These are phyloP conservation scores for Eledona agricola DNA, from an alignment of 2,888 invertebrate genomes.

Conservation along the genomic window DNA sequence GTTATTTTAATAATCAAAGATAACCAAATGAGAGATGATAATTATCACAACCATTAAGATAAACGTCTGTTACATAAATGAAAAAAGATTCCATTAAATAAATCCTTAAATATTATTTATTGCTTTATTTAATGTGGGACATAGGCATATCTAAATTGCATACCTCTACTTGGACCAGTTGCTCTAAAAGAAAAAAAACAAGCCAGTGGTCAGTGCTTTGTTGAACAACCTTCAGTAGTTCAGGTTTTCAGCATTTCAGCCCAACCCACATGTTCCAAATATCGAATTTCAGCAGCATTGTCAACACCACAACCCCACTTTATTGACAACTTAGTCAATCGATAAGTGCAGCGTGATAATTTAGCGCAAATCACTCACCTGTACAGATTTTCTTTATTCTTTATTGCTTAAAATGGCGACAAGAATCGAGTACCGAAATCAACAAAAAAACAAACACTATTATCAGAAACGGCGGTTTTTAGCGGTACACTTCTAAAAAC, in stretches of 20 bases:
- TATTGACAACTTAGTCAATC: neutral
- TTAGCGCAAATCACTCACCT: neutral
- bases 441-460: neutral
- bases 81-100: no score
- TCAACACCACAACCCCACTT: neutral
- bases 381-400: no score
- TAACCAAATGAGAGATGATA: no score
- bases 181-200: neutral
- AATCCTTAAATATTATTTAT: no score
- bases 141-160: no score
- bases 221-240: no score
- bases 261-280: neutral
- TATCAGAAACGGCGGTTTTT: neutral
- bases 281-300: neutral
- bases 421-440: conserved; percentile 6
- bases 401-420: no score
- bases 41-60: no score
- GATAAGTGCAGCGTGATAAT: neutral
- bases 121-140: no score
- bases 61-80: no score
- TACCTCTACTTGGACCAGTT: neutral
- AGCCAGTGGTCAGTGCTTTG: neutral
- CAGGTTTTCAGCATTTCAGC: no score
- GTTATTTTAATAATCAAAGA: no score
- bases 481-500: conserved; percentile 12